These are phyloP conservation scores for Drosophila demipolita DNA, from an alignment of 2,888 invertebrate genomes.

Conservation along the genomic window DNA sequence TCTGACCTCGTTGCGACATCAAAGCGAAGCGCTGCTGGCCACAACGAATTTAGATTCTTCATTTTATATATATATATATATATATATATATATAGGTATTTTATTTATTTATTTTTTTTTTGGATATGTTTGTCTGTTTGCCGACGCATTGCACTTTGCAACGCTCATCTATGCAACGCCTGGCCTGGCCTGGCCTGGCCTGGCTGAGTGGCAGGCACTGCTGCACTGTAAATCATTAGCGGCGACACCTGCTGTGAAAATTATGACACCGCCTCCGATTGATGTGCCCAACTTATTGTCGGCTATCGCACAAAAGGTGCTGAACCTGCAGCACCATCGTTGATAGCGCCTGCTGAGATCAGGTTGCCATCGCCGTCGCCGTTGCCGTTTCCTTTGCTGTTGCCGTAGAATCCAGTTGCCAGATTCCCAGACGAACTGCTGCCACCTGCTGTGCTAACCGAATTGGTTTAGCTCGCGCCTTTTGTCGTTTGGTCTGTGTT, in stretches of 20 bases:
- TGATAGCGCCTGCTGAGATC: constrained; percentile 77
- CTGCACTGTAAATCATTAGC: constrained; percentile 80
- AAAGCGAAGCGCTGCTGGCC: constrained; percentile 56
- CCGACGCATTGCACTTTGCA: constrained; percentile 61
- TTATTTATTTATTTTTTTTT: too few species aligned
- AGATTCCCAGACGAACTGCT: constrained; percentile 2
- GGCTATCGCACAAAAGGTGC: constrained; percentile 77
- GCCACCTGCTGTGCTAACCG: constrained; percentile 68
- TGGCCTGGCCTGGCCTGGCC: constrained; percentile 5
- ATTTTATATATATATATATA: constrained; percentile 34
- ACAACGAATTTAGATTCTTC: constrained; percentile 74
- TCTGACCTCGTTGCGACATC: constrained; percentile 35
- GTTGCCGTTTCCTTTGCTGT: neutral
- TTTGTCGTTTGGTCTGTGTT: constrained; percentile 13
- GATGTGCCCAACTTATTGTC: constrained; percentile 79
- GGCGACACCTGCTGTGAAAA: constrained; percentile 84
- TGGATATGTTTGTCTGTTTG: constrained; percentile 23
- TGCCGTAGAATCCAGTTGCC: constrained; percentile 2
- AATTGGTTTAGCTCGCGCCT: constrained; percentile 75
- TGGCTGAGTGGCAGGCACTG: constrained; percentile 11
- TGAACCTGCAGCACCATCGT: constrained; percentile 73
- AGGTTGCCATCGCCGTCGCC: constrained; percentile 8
- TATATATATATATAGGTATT: neutral
- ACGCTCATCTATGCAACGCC: constrained; percentile 25
- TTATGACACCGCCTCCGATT: constrained; percentile 83